Conservation (phyloP, 2,113 vertebrate species). For the Brachionichthys hirsutus region DNA sequence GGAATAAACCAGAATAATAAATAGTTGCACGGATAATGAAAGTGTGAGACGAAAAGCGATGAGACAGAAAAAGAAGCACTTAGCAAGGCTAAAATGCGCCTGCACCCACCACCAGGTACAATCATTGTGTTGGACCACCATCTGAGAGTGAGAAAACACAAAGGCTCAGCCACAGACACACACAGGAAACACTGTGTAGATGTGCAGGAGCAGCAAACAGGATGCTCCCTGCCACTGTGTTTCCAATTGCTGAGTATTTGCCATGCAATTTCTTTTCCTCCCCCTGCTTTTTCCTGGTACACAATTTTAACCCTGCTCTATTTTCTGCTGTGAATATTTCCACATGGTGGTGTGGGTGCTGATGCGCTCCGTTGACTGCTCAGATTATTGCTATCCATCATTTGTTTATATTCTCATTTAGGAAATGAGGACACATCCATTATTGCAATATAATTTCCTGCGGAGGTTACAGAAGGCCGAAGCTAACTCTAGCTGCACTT, state of each 20-base stretch:
- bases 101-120: conserved; percentile 40
- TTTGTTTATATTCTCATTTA: conserved; percentile 73
- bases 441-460: conserved; percentile 61
- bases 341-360: conserved; percentile 42
- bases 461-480: conserved; percentile 46
- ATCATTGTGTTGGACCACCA: conserved; percentile 26
- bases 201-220: not conserved
- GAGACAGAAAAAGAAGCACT: not conserved
- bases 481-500: conserved; percentile 25
- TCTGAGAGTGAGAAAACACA: conserved; percentile 29
- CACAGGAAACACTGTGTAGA: conserved; percentile 7
- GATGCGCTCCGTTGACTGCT: conserved; percentile 59
- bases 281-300: not conserved
- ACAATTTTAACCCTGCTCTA: not conserved
- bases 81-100: conserved; percentile 33
- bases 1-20: conserved; percentile 10
- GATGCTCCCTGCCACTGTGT: conserved; percentile 1
- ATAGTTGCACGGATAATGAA: not conserved
- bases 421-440: conserved; percentile 42
- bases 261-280: no score
- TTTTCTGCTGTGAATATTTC: conserved; percentile 41
- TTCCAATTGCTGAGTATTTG: conserved; percentile 1
- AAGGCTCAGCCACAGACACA: not conserved
- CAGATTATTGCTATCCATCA: conserved; percentile 76
- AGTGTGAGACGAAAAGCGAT: conserved; percentile 24